A percentile compares a stretch with the other conserved stretches of the same genome.
Conservation (phyloP, 2,113 vertebrate genomes). For the Myiopsitta monachus region DNA sequence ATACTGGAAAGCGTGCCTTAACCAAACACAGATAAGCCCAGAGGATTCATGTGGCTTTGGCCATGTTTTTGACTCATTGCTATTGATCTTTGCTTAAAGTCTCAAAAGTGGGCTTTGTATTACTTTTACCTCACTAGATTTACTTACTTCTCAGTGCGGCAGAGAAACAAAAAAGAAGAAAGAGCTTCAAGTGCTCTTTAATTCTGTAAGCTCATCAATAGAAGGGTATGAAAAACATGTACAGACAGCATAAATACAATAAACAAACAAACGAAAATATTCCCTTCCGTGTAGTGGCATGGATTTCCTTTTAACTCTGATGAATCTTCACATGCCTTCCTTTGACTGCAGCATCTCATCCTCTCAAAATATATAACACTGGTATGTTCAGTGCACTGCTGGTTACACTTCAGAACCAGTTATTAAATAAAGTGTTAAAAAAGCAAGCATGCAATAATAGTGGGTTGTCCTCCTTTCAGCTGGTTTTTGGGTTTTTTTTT, state of each 20-base stretch:
- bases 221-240: background rate
- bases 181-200: background rate
- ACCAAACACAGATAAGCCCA: background rate
- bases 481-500: background rate
- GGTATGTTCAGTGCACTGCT: background rate
- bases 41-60: background rate
- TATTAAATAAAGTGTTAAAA: background rate
- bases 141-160: background rate
- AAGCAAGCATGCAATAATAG: background rate
- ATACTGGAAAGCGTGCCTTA: background rate
- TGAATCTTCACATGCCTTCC: background rate
- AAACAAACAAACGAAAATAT: background rate
- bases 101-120: background rate
- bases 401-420: background rate
- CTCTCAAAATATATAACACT: background rate
- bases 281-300: background rate
- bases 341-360: background rate
- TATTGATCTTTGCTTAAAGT: background rate
- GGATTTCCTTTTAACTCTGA: background rate
- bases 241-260: background rate
- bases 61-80: background rate
- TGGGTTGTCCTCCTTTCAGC: background rate
- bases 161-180: background rate
- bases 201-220: background rate
- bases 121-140: background rate